Conservation (phyloP, 2,113 vertebrate genomes). For the Psilopogon haemacephalus region DNA sequence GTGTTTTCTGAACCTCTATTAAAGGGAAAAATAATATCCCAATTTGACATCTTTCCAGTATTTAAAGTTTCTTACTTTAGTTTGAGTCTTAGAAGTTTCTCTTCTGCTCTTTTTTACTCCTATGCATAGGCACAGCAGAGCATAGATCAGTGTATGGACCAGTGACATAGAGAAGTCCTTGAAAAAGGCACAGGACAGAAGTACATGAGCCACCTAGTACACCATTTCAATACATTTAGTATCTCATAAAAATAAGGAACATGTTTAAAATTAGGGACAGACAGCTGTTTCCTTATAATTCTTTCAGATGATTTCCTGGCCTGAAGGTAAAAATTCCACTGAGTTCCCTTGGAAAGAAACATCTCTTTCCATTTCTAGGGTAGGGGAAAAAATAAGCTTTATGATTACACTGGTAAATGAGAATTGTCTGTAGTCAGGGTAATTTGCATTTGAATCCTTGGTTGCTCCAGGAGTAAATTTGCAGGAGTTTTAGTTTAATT, state of each 20-base stretch:
- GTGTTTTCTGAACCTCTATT: background rate
- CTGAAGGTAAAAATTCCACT: constrained; percentile 4
- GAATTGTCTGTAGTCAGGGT: background rate
- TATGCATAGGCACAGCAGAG: background rate
- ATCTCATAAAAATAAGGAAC: background rate
- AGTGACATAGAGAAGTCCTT: background rate
- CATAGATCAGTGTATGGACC: background rate
- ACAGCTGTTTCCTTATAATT: background rate
- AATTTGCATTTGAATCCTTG: background rate
- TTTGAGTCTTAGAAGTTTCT: background rate
- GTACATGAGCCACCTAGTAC: background rate
- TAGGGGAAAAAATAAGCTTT: background rate
- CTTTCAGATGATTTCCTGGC: background rate
- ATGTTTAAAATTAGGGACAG: background rate
- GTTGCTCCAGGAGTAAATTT: background rate
- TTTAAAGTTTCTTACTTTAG: background rate
- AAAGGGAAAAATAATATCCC: background rate
- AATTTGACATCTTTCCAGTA: background rate
- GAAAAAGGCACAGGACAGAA: background rate
- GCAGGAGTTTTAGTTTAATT: background rate
- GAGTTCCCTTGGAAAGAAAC: background rate
- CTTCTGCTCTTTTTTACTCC: background rate
- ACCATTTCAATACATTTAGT: background rate
- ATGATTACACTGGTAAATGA: background rate
- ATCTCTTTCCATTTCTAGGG: background rate